Evolutionary conservation across 2,113 vertebrate genomes (phyloP), one percentile per base, ranked within the genome.

Genomic region (Scortum barcoo): DNA sequence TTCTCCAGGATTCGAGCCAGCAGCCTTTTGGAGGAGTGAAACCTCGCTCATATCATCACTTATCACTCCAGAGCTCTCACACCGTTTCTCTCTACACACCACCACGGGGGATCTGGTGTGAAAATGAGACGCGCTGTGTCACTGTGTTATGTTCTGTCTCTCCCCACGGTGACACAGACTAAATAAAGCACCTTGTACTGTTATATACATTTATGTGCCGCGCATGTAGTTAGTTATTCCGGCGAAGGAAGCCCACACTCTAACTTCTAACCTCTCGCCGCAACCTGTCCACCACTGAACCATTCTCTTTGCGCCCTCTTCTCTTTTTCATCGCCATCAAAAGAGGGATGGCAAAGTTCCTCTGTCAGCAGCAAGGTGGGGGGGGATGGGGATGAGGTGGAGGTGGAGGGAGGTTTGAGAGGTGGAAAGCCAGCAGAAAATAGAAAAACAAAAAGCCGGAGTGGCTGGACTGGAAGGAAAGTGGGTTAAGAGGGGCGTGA

Each of bases 401-500:
- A n/a, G 33, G 33, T 36, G 33, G 33, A 4, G 33, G 33, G 33
- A 6, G 33, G 33, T 36, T 3, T 3, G 62, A 38, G 63, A 57
- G 70, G 42, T 19, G 62, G 72, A 84, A 84, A 76, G 78, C 48
- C 16, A 13, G 74, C 72, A 77, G 78, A 79, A 90, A 91, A 91
- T 68, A 89, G 82, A 78, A 78, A 85, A 86, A 81, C 75, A 61
- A 86, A 86, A 81, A 81, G 71, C 69, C 26, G 4, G 38, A 84
- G 76, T 46, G 65, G 83, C 75, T 67, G 44, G 72, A 68, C 77
- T 83, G 26, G 78, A 74, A 79, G 76, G 75, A 90, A 92, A 91
- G 88, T 94, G 86, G 91, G 92, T 92, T 94, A 91, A 86, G 83
- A 86, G 83, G 87, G 88, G 40, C 7, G 58, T 93, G 91, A 94